Conservation (phyloP, 2,113 vertebrate genomes). For the Hylia prasina region DNA sequence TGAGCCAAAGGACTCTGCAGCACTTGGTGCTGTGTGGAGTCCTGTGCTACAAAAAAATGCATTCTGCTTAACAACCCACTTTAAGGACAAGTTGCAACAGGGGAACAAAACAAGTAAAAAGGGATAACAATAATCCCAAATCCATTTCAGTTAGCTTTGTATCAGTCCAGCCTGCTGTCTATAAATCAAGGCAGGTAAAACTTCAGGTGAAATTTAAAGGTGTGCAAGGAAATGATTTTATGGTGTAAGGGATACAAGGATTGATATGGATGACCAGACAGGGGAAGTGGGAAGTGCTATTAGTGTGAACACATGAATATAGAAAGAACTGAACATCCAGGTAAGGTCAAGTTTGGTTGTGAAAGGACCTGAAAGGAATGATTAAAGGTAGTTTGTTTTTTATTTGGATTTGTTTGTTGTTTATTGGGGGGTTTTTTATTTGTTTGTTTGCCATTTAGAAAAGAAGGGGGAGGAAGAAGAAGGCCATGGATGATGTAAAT, state of each 20-base stretch:
- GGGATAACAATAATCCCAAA: background rate
- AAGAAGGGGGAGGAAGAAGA: background rate
- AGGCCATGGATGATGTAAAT: background rate
- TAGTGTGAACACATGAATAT: background rate
- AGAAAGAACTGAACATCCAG: background rate
- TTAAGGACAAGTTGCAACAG: background rate
- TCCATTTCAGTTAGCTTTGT: background rate
- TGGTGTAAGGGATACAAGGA: background rate
- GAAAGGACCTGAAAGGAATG: background rate
- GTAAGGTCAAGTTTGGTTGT: background rate
- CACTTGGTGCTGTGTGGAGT: background rate
- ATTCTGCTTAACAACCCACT: background rate
- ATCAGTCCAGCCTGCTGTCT: background rate
- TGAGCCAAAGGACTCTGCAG: background rate
- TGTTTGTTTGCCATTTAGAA: background rate
- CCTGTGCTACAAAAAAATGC: background rate
- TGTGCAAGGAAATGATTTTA: background rate
- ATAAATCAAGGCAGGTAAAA: background rate
- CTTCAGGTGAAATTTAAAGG: background rate
- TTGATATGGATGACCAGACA: background rate
- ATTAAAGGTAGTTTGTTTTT: background rate
- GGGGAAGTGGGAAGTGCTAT: background rate
- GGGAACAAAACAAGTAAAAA: background rate
- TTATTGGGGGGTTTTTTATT: background rate
- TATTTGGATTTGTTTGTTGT: background rate